Evolutionary conservation across 1,140 invertebrate genomes (phyloP).

Genomic region (Lerema accius): DNA sequence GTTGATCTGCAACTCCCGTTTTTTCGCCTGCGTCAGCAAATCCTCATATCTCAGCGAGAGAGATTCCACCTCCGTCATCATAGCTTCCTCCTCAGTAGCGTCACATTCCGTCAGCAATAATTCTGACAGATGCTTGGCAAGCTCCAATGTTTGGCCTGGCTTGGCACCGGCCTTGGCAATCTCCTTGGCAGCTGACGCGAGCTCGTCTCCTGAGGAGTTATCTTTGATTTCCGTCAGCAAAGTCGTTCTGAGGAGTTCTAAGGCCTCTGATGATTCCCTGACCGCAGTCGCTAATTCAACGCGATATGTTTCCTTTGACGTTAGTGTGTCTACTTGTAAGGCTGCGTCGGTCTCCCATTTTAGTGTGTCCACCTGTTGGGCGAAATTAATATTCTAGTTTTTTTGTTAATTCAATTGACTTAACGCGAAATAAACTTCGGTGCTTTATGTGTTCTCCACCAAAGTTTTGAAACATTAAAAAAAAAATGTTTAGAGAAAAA

Average conservation of each 20-base stretch:
- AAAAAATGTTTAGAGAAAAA: no score
- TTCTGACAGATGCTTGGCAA: conserved; percentile 90
- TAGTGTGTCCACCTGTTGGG: conserved; percentile 86
- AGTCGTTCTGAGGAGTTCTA: conserved; percentile 61
- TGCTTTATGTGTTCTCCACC: no score
- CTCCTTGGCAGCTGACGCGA: conserved; percentile 72
- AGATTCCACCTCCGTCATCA: conserved; percentile 85
- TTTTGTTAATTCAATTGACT: no score
- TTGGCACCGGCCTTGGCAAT: conserved; percentile 74
- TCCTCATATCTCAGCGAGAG: conserved; percentile 87
- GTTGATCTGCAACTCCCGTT: conserved; percentile 88
- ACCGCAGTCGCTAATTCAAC: conserved; percentile 88
- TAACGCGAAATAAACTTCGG: no score
- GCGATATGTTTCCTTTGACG: conserved; percentile 90
- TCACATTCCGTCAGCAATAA: conserved; percentile 89
- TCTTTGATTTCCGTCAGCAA: conserved; percentile 62
- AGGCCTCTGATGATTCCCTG: conserved; percentile 64
- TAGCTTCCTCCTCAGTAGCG: conserved; percentile 86
- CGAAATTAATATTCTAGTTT: no score
- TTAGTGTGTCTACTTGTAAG: conserved; percentile 92
- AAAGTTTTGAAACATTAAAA: no score
- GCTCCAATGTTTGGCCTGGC: conserved; percentile 83
- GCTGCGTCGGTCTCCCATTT: conserved; percentile 89
- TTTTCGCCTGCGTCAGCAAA: conserved; percentile 87
- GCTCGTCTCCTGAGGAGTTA: conserved; percentile 61